A percentile compares a stretch with the other conserved stretches of the same genome.
Conservation (phyloP, 2,113 vertebrate species). For the Corydoras sp. region DNA sequence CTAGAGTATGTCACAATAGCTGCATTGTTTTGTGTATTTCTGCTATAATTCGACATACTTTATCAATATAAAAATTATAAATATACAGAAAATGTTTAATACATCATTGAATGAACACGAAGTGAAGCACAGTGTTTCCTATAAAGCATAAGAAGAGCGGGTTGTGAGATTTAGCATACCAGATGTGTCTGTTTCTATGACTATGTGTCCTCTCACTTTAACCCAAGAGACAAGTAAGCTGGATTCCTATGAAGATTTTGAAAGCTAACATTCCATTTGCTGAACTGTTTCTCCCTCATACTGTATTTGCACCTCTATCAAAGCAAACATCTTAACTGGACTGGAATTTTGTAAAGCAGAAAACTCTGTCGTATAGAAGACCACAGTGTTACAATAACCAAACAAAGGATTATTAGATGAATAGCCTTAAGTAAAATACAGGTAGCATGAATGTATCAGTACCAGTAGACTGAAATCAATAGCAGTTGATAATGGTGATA, state of each 20-base stretch:
- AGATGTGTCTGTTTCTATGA: not conserved
- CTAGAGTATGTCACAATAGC: conserved; percentile 27
- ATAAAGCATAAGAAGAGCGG: not conserved
- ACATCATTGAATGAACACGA: conserved; percentile 6
- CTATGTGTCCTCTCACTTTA: not conserved
- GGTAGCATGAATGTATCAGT: not conserved
- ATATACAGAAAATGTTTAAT: too few relatives aligned
- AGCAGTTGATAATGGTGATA: not conserved
- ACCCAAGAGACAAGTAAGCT: not conserved
- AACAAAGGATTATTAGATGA: too few relatives aligned
- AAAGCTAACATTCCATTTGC: not conserved
- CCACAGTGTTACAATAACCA: too few relatives aligned
- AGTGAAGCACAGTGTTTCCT: not conserved
- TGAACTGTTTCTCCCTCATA: not conserved
- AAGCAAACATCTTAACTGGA: not conserved
- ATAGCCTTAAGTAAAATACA: not conserved
- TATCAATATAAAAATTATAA: too few relatives aligned
- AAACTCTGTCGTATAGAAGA: not conserved
- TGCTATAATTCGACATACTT: conserved; percentile 1
- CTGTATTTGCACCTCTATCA: not conserved
- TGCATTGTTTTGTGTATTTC: conserved; percentile 17
- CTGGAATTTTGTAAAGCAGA: not conserved
- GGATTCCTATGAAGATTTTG: not conserved
- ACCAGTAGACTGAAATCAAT: not conserved
- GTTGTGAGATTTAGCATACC: not conserved